A percentile compares a stretch with the other conserved stretches of the same genome.
These are phyloP conservation scores for Circaetus gallicus DNA, from an alignment of 2,113 vertebrate species.

Conservation along the genomic window DNA sequence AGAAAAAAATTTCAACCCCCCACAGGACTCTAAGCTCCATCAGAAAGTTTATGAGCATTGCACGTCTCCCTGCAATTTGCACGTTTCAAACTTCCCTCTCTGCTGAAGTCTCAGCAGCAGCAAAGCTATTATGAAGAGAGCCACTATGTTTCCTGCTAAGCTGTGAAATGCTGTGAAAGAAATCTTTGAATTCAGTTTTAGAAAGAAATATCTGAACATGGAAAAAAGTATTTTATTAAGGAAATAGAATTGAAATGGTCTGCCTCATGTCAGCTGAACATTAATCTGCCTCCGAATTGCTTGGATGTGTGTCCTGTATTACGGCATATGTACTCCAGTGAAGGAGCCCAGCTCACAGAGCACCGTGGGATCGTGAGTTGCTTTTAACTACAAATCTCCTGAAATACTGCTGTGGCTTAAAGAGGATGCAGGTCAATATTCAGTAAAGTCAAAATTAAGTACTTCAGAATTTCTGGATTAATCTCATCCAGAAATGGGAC, in stretches of 20 bases:
- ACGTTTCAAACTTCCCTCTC: not conserved
- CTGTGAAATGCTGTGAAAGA: not conserved
- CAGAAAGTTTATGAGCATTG: not conserved
- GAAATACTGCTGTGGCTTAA: not conserved
- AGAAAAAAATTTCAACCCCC: not conserved
- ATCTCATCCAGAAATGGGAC: not conserved
- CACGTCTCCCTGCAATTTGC: not conserved
- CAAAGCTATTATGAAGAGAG: not conserved
- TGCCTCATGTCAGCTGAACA: not conserved
- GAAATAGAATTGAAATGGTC: not conserved
- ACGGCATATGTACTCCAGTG: not conserved
- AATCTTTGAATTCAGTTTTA: not conserved
- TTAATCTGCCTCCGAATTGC: not conserved
- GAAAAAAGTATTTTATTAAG: not conserved
- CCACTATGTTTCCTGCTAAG: not conserved
- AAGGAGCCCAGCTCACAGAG: not conserved
- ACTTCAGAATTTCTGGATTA: not conserved
- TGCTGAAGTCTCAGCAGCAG: not conserved
- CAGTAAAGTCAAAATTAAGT: not conserved
- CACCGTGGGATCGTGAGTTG: accelerated
- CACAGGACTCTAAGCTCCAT: not conserved
- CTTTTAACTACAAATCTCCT: not conserved
- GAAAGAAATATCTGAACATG: not conserved
- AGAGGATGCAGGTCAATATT: not conserved
- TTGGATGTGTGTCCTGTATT: not conserved